phyloP scores from a whole-genome alignment of 2,797 vertebrate genomes.

The Lacerta agilis region DNA sequence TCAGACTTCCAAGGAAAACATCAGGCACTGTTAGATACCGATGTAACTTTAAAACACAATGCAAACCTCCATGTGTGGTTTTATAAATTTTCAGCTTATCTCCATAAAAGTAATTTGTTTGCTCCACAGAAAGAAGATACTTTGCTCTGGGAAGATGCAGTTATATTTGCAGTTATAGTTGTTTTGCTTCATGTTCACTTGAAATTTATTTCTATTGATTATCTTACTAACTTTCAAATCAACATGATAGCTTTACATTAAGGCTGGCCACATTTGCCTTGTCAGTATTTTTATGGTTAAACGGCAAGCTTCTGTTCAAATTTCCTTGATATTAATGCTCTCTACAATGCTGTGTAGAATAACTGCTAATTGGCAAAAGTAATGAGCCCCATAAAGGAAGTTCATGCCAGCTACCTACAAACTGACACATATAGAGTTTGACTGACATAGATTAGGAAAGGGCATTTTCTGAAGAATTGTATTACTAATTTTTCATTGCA shows the following conservation, averaged over 20 bases:
- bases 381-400: not conserved
- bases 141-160: not conserved
- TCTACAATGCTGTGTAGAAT: not conserved
- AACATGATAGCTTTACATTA: not conserved
- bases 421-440: not conserved
- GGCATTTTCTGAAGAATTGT: not conserved
- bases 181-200: slow-evolving; percentile 4
- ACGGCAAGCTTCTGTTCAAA: not conserved
- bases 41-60: slow-evolving; percentile 14
- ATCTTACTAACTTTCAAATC: no score
- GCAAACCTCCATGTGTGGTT: not conserved
- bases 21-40: not conserved
- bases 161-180: not conserved
- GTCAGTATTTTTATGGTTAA: not conserved
- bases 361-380: not conserved
- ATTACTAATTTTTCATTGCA: not conserved
- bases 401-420: not conserved
- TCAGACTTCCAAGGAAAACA: not conserved
- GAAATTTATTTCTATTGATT: no score
- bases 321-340: not conserved
- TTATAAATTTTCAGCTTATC: slow-evolving; percentile 1
- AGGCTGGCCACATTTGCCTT: not conserved
- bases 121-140: not conserved
- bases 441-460: not conserved
- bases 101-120: slow-evolving; percentile 1